Evolutionary conservation across 2,888 invertebrate genomes (phyloP).

Genomic region (Limnephilus rhombicus): DNA sequence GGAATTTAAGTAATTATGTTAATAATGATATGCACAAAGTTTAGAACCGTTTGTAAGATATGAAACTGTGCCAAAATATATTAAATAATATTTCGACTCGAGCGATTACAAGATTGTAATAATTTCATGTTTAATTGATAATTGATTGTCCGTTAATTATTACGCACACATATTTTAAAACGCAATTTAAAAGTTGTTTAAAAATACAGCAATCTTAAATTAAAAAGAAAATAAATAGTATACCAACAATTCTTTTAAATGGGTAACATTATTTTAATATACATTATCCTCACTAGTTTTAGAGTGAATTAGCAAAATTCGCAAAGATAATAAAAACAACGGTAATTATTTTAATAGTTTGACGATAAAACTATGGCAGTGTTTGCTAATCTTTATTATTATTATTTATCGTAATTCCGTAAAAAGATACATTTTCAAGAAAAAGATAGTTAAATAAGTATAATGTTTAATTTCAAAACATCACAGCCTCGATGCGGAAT

Average conservation of each 20-base stretch:
- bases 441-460: neutral
- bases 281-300: neutral
- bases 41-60: neutral
- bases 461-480: neutral
- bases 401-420: neutral
- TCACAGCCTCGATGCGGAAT: neutral
- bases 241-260: neutral
- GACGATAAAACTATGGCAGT: constrained; percentile 42
- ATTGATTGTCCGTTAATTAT: too few species aligned
- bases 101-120: neutral
- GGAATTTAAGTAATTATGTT: too few species aligned
- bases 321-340: neutral
- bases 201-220: neutral
- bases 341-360: constrained; percentile 7
- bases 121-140: too few species aligned
- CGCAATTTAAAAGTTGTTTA: neutral
- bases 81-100: neutral
- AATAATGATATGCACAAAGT: neutral
- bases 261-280: neutral
- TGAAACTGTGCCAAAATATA: neutral
- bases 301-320: neutral
- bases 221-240: neutral
- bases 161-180: neutral
- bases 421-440: neutral
- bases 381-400: constrained; percentile 9